These are phyloP conservation scores for Peribatodes rhomboidaria DNA, from an alignment of 2,888 invertebrate species.

Conservation along the genomic window DNA sequence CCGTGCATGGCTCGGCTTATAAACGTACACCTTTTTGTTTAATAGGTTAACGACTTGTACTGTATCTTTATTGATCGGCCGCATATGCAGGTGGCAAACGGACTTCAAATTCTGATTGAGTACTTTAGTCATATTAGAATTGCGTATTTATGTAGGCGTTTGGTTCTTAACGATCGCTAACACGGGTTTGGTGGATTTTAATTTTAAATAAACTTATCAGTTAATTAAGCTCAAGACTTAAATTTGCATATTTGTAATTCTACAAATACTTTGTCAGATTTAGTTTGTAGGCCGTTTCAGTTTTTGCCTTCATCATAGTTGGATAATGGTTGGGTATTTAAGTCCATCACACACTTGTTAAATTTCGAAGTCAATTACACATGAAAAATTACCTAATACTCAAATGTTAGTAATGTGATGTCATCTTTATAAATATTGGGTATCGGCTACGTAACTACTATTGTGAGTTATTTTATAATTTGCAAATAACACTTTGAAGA, in stretches of 20 bases:
- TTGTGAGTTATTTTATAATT: slow-evolving; percentile 38
- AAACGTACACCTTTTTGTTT: slow-evolving; percentile 75
- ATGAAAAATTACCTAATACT: slow-evolving; percentile 52
- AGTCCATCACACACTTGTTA: slow-evolving; percentile 41
- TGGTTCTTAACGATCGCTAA: not conserved
- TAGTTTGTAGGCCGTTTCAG: not conserved
- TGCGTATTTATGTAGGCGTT: not conserved
- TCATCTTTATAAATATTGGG: slow-evolving; percentile 58
- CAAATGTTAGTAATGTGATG: slow-evolving; percentile 52
- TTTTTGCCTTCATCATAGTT: slow-evolving; percentile 14
- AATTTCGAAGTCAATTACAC: slow-evolving; percentile 49
- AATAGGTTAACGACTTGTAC: slow-evolving; percentile 78
- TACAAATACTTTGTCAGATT: not conserved
- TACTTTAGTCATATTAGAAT: slow-evolving; percentile 41
- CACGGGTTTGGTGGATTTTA: slow-evolving; percentile 1
- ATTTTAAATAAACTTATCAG: not conserved
- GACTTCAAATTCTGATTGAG: slow-evolving; percentile 35
- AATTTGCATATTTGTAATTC: not conserved
- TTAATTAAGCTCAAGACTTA: not conserved
- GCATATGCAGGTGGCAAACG: slow-evolving; percentile 57
- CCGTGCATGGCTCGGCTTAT: slow-evolving; percentile 72
- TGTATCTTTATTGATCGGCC: slow-evolving; percentile 71
- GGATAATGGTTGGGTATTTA: slow-evolving; percentile 33
- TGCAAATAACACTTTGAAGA: slow-evolving; percentile 20
- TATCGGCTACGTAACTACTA: slow-evolving; percentile 52